Evolutionary conservation across 2,888 invertebrate genomes (phyloP).

Genomic region (Dascillus cervinus): DNA sequence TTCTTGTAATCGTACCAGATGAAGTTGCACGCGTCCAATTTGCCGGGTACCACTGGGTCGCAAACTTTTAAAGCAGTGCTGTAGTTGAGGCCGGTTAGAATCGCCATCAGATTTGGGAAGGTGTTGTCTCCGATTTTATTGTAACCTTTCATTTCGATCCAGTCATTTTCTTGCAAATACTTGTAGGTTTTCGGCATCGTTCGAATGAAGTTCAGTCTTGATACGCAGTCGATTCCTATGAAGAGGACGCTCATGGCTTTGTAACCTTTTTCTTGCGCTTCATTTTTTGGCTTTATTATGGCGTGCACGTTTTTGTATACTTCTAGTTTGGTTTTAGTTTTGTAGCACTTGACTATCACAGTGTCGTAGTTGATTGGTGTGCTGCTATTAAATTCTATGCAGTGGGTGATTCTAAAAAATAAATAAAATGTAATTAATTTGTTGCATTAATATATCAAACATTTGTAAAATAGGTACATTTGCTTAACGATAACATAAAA

Average conservation of each 20-base stretch:
- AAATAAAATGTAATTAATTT: no score
- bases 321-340: slow-evolving; percentile 5
- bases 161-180: slow-evolving; percentile 51
- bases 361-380: slow-evolving; percentile 6
- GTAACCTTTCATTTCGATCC: slow-evolving; percentile 35
- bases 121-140: slow-evolving; percentile 81
- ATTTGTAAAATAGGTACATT: no score
- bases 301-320: slow-evolving; percentile 51
- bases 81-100: slow-evolving; percentile 59
- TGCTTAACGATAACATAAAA: no score
- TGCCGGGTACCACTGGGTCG: slow-evolving; percentile 45
- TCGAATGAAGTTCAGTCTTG: slow-evolving; percentile 66
- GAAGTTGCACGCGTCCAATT: slow-evolving; percentile 63
- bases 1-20: slow-evolving; percentile 71
- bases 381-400: slow-evolving; percentile 10
- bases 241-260: slow-evolving; percentile 58
- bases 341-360: slow-evolving; percentile 8
- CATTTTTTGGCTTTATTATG: slow-evolving; percentile 40
- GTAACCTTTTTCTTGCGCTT: slow-evolving; percentile 37
- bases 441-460: no score
- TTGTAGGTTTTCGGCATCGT: slow-evolving; percentile 66
- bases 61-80: slow-evolving; percentile 45
- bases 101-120: slow-evolving; percentile 82
- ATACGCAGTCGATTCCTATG: slow-evolving; percentile 81
- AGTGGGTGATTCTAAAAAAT: slow-evolving; percentile 12